Conservation (phyloP, 2,113 vertebrate species). For the Argyrosomus japonicus region DNA sequence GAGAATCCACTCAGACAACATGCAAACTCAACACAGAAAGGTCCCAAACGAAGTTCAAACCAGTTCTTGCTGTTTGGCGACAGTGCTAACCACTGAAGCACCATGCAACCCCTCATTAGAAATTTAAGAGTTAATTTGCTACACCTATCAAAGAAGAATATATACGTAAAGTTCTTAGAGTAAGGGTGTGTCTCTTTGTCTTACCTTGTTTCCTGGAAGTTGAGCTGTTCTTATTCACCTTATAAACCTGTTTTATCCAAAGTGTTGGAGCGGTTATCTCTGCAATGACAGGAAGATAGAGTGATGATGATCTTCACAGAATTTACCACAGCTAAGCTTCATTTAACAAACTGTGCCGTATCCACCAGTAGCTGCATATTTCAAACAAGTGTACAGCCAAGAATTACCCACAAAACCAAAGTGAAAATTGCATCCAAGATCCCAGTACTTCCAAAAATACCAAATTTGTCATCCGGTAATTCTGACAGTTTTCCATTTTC, state of each 20-base stretch:
- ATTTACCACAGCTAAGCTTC: constrained; percentile 17
- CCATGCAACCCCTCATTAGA: too few relatives aligned
- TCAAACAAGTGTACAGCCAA: constrained; percentile 24
- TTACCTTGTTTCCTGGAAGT: constrained; percentile 92
- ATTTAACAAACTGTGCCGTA: neutral
- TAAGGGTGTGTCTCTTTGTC: neutral
- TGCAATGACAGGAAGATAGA: constrained; percentile 73
- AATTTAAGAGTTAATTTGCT: neutral
- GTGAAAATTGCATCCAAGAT: constrained; percentile 34
- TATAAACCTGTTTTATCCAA: constrained; percentile 95
- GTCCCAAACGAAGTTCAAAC: too few relatives aligned
- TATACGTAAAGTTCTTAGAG: neutral
- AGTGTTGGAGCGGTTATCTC: constrained; percentile 97
- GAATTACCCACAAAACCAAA: constrained; percentile 39
- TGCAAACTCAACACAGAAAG: too few relatives aligned
- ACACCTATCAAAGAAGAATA: neutral
- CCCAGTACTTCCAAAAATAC: constrained; percentile 46
- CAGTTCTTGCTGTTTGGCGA: too few relatives aligned
- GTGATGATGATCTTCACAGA: neutral
- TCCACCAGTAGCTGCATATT: constrained; percentile 35
- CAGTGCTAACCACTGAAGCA: too few relatives aligned
- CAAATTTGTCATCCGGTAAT: constrained; percentile 40
- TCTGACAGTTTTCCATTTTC: constrained; percentile 57
- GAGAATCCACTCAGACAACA: too few relatives aligned
- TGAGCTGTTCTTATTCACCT: constrained; percentile 91